Percentiles rank a stretch among this genome's conserved stretches.
These are phyloP conservation scores for Montipora cactus DNA, from an alignment of 64 coral and sea anemone species.

Conservation along the genomic window DNA sequence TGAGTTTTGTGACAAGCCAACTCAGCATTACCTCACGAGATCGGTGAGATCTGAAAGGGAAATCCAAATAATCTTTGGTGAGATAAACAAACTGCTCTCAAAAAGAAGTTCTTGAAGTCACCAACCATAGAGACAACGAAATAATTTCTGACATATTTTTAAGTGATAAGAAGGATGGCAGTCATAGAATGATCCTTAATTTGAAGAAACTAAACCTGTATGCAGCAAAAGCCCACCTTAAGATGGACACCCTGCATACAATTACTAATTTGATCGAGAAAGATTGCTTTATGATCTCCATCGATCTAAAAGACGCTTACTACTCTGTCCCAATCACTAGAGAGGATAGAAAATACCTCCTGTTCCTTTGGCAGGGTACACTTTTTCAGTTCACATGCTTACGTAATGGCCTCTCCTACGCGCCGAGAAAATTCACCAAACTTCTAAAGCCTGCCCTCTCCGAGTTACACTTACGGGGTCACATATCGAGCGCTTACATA, in stretches of 20 bases:
- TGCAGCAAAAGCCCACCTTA: no score
- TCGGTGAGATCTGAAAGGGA: no score
- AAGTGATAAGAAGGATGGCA: not conserved
- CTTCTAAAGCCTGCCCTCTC: conserved; percentile 38
- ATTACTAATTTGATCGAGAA: not conserved
- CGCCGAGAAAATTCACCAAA: conserved; percentile 42
- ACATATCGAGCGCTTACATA: conserved; percentile 48
- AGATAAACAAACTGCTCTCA: no score
- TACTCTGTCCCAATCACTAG: not conserved
- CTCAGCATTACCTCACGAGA: no score
- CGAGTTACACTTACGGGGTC: not conserved
- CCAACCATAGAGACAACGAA: not conserved
- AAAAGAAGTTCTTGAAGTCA: no score
- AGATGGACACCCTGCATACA: no score
- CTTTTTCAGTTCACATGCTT: not conserved
- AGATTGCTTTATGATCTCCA: no score
- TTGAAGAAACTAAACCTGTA: no score
- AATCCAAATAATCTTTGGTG: no score
- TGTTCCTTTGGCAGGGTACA: not conserved
- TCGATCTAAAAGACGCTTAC: no score
- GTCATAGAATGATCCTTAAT: conserved; percentile 19
- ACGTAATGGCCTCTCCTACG: conserved; percentile 10
- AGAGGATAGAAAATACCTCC: not conserved
- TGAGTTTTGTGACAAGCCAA: no score
- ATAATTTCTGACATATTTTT: conserved; percentile 23